These are phyloP conservation scores for Rachycentron canadum DNA, from an alignment of 2,797 vertebrate genomes.

Conservation along the genomic window DNA sequence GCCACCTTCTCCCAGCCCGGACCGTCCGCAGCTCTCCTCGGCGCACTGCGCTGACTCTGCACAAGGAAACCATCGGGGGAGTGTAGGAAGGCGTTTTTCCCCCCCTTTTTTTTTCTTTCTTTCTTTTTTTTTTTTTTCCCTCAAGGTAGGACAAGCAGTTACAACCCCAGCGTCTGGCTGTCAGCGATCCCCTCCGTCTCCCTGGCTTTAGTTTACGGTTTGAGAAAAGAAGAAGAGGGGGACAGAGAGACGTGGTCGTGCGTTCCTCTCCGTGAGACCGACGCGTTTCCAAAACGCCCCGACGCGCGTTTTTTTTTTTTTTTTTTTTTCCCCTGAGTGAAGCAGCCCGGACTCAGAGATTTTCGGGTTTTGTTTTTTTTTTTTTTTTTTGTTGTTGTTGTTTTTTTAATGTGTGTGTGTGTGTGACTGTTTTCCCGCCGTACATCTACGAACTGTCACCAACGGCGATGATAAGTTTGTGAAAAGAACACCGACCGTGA, in stretches of 20 bases:
- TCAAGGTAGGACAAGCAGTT: slow-evolving; percentile 74
- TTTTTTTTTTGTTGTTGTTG: no score
- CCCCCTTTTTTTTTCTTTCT: not conserved
- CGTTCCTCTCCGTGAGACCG: slow-evolving; percentile 60
- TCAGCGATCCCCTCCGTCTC: slow-evolving; percentile 61
- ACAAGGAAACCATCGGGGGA: slow-evolving; percentile 78
- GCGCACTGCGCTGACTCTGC: slow-evolving; percentile 81
- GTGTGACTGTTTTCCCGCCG: slow-evolving; percentile 21
- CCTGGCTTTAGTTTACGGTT: slow-evolving; percentile 53
- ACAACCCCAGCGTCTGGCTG: slow-evolving; percentile 69
- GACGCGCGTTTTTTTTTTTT: slow-evolving; percentile 61
- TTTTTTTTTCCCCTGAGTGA: slow-evolving; percentile 27
- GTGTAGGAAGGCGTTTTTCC: slow-evolving; percentile 70
- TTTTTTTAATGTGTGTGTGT: no score
- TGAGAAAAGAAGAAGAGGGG: slow-evolving; percentile 47
- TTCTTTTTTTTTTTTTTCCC: slow-evolving; percentile 38
- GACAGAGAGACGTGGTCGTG: slow-evolving; percentile 64
- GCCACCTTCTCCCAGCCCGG: slow-evolving; percentile 71
- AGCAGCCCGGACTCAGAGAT: slow-evolving; percentile 39
- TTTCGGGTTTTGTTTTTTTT: slow-evolving; percentile 15
- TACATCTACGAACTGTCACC: slow-evolving; percentile 40
- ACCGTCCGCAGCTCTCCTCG: slow-evolving; percentile 70
- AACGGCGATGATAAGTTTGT: slow-evolving; percentile 55
- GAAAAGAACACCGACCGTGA: slow-evolving; percentile 58
- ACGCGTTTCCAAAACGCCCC: slow-evolving; percentile 72